These are phyloP conservation scores for Dendronephthya gigantea DNA, from an alignment of 64 coral and sea anemone genomes.

Conservation along the genomic window DNA sequence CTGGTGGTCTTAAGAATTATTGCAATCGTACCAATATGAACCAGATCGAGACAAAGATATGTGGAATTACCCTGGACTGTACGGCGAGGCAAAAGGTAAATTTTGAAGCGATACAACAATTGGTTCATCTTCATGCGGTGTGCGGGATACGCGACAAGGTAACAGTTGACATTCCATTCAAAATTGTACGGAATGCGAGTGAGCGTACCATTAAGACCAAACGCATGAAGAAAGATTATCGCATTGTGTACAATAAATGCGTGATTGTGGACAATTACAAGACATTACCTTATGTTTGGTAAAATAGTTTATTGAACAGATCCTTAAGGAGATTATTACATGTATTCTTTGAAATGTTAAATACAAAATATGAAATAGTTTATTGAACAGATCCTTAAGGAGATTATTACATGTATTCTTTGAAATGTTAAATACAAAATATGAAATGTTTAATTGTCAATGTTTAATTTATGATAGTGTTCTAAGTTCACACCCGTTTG, in stretches of 20 bases:
- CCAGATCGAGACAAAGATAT: not conserved
- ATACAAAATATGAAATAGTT: no score
- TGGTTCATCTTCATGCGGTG: not conserved
- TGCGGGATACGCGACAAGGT: not conserved
- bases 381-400: no score
- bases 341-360: no score
- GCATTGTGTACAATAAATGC: not conserved
- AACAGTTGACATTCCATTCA: not conserved
- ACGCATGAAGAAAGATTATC: not conserved
- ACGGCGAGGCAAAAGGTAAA: not conserved
- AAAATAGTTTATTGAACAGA: no score
- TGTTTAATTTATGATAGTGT: no score
- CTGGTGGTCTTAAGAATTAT: no score
- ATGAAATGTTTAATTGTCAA: no score
- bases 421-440: no score
- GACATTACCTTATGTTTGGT: not conserved
- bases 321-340: no score
- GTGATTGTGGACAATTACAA: not conserved
- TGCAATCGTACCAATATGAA: not conserved
- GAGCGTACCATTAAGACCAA: not conserved
- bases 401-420: no score
- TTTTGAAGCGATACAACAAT: not conserved
- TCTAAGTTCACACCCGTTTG: no score
- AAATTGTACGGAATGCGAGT: not conserved
- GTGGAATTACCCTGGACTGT: not conserved